These are phyloP conservation scores for Nyctalus aviator DNA, from an alignment of 2,797 vertebrate genomes.

Conservation along the genomic window DNA sequence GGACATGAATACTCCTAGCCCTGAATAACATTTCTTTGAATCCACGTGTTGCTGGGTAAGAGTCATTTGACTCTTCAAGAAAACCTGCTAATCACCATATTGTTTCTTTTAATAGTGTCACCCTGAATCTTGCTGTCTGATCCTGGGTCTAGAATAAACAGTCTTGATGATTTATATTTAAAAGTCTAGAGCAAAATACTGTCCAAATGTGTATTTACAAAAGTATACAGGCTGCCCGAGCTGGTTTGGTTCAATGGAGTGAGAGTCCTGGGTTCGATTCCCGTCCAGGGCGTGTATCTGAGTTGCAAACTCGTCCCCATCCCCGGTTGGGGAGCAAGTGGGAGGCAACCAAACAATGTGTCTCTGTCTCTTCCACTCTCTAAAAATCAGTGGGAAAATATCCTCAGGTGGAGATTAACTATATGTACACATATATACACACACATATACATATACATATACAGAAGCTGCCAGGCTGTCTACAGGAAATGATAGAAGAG, in stretches of 20 bases:
- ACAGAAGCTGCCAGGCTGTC: not conserved
- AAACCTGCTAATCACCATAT: conserved; percentile 4
- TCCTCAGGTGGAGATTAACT: too few relatives aligned
- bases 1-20: not conserved
- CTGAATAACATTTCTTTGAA: not conserved
- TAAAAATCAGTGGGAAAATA: too few relatives aligned
- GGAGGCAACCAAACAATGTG: too few relatives aligned
- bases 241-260: too few relatives aligned
- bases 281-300: too few relatives aligned
- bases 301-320: too few relatives aligned
- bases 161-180: conserved; percentile 37
- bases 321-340: too few relatives aligned
- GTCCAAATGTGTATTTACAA: not conserved
- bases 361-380: too few relatives aligned
- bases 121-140: not conserved
- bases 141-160: conserved; percentile 10
- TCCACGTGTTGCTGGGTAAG: conserved; percentile 16
- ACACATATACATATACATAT: not conserved
- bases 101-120: not conserved
- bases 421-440: too few relatives aligned
- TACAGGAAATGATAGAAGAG: not conserved
- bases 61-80: not conserved
- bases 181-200: not conserved
- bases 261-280: too few relatives aligned
- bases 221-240: too few relatives aligned